phyloP scores from a whole-genome alignment of 2,113 vertebrate species.

The Phoenicopterus ruber region DNA sequence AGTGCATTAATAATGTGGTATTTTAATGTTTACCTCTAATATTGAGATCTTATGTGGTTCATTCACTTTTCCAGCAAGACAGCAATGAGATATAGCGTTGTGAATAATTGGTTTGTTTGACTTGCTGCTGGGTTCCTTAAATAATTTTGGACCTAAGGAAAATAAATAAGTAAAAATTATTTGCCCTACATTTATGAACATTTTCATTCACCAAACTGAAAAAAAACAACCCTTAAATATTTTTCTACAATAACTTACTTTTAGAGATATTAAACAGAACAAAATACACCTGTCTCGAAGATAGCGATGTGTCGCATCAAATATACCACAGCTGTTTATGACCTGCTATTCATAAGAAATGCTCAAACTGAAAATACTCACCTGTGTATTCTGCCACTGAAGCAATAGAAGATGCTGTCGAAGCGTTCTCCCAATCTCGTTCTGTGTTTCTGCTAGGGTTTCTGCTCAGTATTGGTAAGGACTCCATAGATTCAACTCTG shows the following conservation, averaged over 20 bases:
- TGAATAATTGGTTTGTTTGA: slow-evolving; percentile 96
- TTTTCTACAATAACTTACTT: background rate
- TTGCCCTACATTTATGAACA: background rate
- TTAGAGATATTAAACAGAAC: background rate
- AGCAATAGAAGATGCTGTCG: slow-evolving; percentile 90
- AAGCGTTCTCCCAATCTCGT: slow-evolving; percentile 93
- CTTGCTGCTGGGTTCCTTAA: slow-evolving; percentile 94
- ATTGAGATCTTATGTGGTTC: slow-evolving; percentile 89
- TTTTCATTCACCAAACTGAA: background rate
- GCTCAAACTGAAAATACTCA: slow-evolving; percentile 1
- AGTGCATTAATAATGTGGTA: background rate
- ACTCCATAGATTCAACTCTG: slow-evolving; percentile 91
- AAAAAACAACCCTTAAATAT: background rate
- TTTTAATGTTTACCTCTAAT: slow-evolving; percentile 80
- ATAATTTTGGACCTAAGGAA: slow-evolving; percentile 88
- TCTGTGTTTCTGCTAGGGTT: slow-evolving; percentile 91
- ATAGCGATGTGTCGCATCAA: background rate
- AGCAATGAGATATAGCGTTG: slow-evolving; percentile 94
- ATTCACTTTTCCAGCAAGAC: slow-evolving; percentile 94
- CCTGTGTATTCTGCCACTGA: slow-evolving; percentile 94
- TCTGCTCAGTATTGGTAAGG: slow-evolving; percentile 85
- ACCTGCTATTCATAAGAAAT: background rate
- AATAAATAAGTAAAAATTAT: background rate
- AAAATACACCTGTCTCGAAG: background rate
- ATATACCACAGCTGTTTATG: background rate